phyloP scores from a whole-genome alignment of 2,888 invertebrate genomes.

The Limnephilus marmoratus region DNA sequence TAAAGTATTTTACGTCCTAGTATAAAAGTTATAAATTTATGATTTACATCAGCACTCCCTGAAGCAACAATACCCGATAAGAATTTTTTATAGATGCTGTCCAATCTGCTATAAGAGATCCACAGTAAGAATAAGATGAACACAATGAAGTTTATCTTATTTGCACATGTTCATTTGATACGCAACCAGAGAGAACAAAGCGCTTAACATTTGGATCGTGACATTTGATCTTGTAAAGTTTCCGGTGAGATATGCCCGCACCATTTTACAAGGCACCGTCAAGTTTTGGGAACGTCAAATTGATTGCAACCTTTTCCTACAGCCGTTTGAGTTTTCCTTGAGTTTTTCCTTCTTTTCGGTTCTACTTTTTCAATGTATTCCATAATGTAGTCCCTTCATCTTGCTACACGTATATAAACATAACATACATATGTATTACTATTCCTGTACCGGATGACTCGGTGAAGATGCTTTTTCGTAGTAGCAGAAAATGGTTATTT shows the following conservation, averaged over 20 bases:
- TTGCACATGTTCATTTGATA: neutral
- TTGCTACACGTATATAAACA: neutral
- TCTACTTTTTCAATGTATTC: neutral
- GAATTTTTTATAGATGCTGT: no score
- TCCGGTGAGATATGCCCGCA: neutral
- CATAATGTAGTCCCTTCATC: neutral
- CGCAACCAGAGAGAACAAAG: neutral
- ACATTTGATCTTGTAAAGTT: constrained; percentile 2
- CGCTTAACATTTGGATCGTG: neutral
- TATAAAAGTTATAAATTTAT: no score
- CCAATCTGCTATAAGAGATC: neutral
- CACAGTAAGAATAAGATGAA: neutral
- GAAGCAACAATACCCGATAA: no score
- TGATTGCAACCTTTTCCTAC: constrained; percentile 2
- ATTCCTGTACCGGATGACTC: neutral
- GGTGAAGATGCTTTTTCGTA: neutral
- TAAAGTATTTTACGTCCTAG: no score
- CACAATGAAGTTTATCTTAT: neutral
- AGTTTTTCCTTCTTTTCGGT: neutral
- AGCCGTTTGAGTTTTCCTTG: neutral
- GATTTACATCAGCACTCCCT: no score
- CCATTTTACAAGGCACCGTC: neutral
- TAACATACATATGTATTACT: neutral
- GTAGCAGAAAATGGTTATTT: no score
- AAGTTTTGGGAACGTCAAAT: neutral